Evolutionary conservation across 2,888 invertebrate species (phyloP), one percentile per base, ranked within the genome.

Genomic region (Latrodectus hesperus): DNA sequence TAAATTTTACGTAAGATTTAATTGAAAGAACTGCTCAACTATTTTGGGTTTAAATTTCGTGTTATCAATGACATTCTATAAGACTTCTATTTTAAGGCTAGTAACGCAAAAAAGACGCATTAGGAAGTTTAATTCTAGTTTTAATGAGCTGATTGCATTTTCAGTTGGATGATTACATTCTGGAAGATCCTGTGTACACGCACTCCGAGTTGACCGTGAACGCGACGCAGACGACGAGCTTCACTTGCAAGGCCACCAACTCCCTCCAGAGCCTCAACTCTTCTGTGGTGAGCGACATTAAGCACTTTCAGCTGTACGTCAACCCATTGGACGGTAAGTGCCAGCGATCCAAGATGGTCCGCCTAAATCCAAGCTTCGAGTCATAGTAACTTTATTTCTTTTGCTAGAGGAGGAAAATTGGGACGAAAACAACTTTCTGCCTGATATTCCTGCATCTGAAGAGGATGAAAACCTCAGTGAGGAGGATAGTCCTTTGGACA

Each of bases 221-320:
- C 68, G 91, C 91, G 11, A 91, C 91, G 1, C 89, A 91, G 38
- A 90, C 90, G 12, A 90, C 91, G 68, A 90, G 90, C 78, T 91
- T 90, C 89, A 91, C 91, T 1, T 91, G 91, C 79, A 88, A 88
- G 26, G 91, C 91, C n/a, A 88, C 89, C 53, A 91, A 91, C 52
- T 85, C 80, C 65, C 90, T 91, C 49, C 67, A 78, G 53, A 89
- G 89, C 26, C 83, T 80, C 71, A 89, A 90, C 70, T 84, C 88
- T 52, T 79, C 89, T 22, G 53, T 76, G 3, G 83, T 90, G 17
- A 88, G 85, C 16, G 90, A 90, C 76, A 77, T 86, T 70, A 90
- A 90, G 60, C 86, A 87, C 9, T 89, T 90, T 67, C 89, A 86
- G 14, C 89, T 90, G 11, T 86, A 88, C 14, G 90, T 90, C 68